A percentile compares a stretch with the other conserved stretches of the same genome.
Evolutionary conservation across 2,888 invertebrate genomes (phyloP).

Genomic region (Neoaliturus tenellus): DNA sequence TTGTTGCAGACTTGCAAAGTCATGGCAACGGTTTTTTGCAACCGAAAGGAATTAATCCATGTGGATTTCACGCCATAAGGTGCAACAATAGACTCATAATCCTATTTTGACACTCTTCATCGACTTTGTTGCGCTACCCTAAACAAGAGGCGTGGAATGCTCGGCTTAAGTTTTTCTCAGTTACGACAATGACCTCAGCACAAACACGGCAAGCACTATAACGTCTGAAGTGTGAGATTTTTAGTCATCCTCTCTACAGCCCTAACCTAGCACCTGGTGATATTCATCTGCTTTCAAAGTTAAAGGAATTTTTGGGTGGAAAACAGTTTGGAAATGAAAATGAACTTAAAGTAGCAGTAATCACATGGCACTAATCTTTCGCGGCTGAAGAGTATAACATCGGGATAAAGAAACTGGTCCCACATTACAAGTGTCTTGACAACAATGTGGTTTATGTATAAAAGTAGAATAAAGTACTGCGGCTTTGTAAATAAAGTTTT

Average conservation of each 20-base stretch:
- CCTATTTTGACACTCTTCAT: conserved; percentile 13
- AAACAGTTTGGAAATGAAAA: conserved; percentile 30
- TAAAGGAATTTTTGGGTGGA: conserved; percentile 50
- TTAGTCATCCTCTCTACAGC: conserved; percentile 56
- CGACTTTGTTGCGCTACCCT: conserved; percentile 28
- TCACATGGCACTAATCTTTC: background rate
- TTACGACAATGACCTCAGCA: conserved; percentile 46
- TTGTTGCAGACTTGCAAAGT: conserved; percentile 60
- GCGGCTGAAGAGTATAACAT: conserved; percentile 42
- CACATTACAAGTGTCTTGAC: too few relatives aligned
- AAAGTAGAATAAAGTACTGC: too few relatives aligned
- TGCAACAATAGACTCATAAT: conserved; percentile 27
- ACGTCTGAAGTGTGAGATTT: conserved; percentile 43
- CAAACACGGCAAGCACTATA: conserved; percentile 27
- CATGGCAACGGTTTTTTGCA: conserved; percentile 66
- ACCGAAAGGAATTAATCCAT: conserved; percentile 61
- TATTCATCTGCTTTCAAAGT: conserved; percentile 61
- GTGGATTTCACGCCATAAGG: conserved; percentile 25
- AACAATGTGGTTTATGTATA: too few relatives aligned
- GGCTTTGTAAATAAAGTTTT: too few relatives aligned
- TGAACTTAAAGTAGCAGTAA: conserved; percentile 27
- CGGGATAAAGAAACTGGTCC: conserved; percentile 55
- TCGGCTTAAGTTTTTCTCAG: conserved; percentile 33
- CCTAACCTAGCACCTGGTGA: conserved; percentile 59
- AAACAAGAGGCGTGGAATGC: conserved; percentile 55